phyloP scores from a whole-genome alignment of 2,888 invertebrate species.

The Chrysopilus asiliformis region DNA sequence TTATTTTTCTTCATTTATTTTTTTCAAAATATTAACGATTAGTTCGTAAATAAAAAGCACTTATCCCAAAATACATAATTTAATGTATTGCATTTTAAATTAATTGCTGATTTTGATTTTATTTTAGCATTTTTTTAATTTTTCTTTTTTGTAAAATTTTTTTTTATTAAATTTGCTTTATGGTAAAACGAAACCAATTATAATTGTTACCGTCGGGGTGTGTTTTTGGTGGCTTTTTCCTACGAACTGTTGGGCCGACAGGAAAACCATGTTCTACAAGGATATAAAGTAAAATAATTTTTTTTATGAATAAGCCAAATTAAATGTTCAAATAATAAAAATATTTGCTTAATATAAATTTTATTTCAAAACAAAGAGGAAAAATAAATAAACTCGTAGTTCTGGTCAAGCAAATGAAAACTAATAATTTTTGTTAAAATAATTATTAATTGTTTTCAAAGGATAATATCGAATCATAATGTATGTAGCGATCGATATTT shows the following conservation, averaged over 20 bases:
- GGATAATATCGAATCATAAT: too few species aligned
- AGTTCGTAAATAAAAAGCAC: not conserved
- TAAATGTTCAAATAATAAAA: too few species aligned
- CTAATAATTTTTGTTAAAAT: too few species aligned
- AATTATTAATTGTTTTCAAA: too few species aligned
- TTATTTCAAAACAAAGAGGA: too few species aligned
- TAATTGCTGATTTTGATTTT: constrained; percentile 1
- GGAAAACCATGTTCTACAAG: constrained; percentile 34
- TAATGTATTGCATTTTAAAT: not conserved
- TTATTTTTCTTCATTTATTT: too few species aligned
- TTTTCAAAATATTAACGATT: too few species aligned
- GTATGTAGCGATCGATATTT: too few species aligned
- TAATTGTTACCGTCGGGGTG: constrained; percentile 10
- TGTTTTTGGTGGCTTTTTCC: constrained; percentile 6
- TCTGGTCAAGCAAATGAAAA: too few species aligned
- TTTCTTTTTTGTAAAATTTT: not conserved
- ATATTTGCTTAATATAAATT: too few species aligned
- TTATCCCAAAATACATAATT: not conserved
- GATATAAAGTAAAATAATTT: constrained; percentile 20
- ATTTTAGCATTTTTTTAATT: not conserved
- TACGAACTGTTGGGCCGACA: constrained; percentile 28
- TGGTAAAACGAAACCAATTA: constrained; percentile 4
- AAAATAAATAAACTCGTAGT: too few species aligned
- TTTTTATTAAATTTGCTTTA: not conserved
- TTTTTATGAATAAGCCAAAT: too few species aligned